Conservation (phyloP, 2,113 vertebrate species). For the Misgurnus anguillicaudatus region DNA sequence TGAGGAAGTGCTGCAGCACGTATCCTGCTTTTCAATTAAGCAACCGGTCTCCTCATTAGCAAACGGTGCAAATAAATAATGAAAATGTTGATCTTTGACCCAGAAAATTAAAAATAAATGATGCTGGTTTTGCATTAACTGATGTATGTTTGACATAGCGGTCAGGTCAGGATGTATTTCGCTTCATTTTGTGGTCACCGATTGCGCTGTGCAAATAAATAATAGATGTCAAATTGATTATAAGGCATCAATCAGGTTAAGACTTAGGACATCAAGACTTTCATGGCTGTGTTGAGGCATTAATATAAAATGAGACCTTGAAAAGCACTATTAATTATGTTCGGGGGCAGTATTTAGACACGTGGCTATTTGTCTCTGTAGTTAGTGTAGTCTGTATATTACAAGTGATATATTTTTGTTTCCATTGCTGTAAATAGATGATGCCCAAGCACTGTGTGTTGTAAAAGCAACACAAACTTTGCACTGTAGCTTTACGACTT, state of each 20-base stretch:
- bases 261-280: background rate
- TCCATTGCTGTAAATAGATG: no score
- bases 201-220: background rate
- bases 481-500: no score
- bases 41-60: background rate
- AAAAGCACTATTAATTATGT: background rate
- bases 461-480: no score
- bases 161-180: background rate
- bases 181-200: background rate
- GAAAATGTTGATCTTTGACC: background rate
- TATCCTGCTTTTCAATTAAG: background rate
- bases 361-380: background rate
- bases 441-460: no score
- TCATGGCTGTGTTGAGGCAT: background rate
- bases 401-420: no score
- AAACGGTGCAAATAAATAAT: background rate
- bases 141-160: background rate
- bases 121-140: background rate
- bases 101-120: background rate
- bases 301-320: conserved; percentile 1
- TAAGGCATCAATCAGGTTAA: background rate
- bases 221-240: conserved; percentile 9
- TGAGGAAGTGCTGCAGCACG: background rate
- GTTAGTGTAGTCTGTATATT: no score
- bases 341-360: background rate